These are phyloP conservation scores for Crenuchus spilurus DNA, from an alignment of 2,797 vertebrate genomes.

Conservation along the genomic window DNA sequence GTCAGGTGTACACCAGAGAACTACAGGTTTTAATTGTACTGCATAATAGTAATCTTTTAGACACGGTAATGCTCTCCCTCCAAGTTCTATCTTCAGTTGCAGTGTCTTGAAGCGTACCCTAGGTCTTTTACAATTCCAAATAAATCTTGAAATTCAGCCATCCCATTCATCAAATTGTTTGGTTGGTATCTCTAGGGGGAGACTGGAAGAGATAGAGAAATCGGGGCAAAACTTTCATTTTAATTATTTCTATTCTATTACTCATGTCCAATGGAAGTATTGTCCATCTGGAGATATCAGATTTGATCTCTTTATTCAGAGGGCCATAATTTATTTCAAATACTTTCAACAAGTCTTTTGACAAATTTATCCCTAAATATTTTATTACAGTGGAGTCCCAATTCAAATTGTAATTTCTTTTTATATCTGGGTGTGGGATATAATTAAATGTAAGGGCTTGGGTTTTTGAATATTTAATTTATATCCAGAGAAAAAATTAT, in stretches of 20 bases:
- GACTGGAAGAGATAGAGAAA: constrained; percentile 13
- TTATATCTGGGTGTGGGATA: not conserved
- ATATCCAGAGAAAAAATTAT: not conserved
- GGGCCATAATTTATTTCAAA: not conserved
- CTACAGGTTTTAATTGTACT: not conserved
- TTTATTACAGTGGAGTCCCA: not conserved
- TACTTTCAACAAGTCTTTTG: constrained; percentile 10
- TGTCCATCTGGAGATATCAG: not conserved
- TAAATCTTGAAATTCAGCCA: not conserved
- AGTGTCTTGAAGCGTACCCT: not conserved
- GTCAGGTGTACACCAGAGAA: not conserved
- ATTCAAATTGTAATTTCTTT: not conserved
- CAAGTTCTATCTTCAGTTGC: not conserved
- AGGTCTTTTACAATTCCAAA: not conserved
- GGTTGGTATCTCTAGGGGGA: not conserved
- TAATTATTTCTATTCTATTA: constrained; percentile 11
- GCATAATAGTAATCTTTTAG: not conserved
- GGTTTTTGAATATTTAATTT: constrained; percentile 23
- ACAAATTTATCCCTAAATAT: constrained; percentile 19
- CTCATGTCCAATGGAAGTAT: not conserved
- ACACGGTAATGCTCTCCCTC: not conserved
- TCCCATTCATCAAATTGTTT: not conserved
- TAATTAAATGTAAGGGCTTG: not conserved
- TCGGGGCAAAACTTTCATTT: constrained; percentile 7
- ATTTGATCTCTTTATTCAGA: constrained; percentile 5